Evolutionary conservation across 2,113 vertebrate species (phyloP), one percentile per base, ranked within the genome.

Genomic region (Melanocharis versteri): DNA sequence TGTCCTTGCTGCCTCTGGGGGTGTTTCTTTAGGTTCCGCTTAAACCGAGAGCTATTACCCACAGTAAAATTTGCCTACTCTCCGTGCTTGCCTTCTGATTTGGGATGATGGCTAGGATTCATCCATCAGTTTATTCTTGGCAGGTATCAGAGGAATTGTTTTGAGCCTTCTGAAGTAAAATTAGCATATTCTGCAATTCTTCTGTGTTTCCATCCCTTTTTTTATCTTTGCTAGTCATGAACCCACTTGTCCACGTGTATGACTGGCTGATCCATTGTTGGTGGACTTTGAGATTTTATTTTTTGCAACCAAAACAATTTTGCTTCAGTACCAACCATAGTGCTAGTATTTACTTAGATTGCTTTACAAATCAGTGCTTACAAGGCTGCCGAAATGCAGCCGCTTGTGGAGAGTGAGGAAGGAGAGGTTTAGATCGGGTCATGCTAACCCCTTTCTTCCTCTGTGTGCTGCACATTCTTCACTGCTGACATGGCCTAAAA

Each of bases 401-500:
- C 1, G 3, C 72, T 95, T 75, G 72, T 65, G 57, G 60, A 75
- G 81, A 73, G n/a, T 68, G 79, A 58, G 90, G 56, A 88, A 81
- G 72, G 85, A 93, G 83, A 92, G 45, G 71, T 96, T 94, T 94
- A 80, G 83, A 62, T 88, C 90, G 68, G 93, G 96, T 97, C 95
- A 89, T 33, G 72, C 86, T 95, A 97, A 97, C 94, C 93, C 82
- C 27, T 95, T 91, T 90, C 68, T 83, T 88, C 42, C 68, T 87
- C 56, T 78, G 45, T 90, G 61, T 75, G 72, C 86, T 90, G 53
- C 0, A 1, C 72, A 84, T 96, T 96, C 83, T 97, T 92, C 70
- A 42, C 31, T 81, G 84, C 90, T 97, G 83, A 84, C 92, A 90
- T 53, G 75, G 86, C 90, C 90, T 93, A 90, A 93, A 95, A 96